Conservation (phyloP, 64 coral and sea anemone genomes). For the Dendrophyllia cribrosa region DNA sequence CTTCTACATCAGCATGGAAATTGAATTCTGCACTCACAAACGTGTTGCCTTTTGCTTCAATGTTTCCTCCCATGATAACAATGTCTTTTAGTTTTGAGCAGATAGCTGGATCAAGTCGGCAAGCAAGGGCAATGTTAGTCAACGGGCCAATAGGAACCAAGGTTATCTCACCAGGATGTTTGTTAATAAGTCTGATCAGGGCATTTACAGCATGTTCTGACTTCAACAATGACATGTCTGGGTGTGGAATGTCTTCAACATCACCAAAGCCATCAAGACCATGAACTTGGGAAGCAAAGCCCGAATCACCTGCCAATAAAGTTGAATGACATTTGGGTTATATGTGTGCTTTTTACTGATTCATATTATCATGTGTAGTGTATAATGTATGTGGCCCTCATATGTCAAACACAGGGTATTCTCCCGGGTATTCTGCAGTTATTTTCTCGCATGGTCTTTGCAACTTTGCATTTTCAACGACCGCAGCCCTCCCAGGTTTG, state of each 20-base stretch:
- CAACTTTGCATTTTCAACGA: too few relatives aligned
- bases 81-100: constrained; percentile 55
- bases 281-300: constrained; percentile 60
- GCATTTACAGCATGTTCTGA: constrained; percentile 84
- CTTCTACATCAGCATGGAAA: constrained; percentile 76
- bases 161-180: constrained; percentile 66
- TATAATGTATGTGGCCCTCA: too few relatives aligned
- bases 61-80: constrained; percentile 85
- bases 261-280: constrained; percentile 84
- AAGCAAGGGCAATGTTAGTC: constrained; percentile 86
- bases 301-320: not conserved
- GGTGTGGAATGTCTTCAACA: constrained; percentile 46
- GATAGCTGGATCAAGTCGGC: constrained; percentile 75
- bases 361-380: too few relatives aligned
- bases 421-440: too few relatives aligned
- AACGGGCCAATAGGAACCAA: constrained; percentile 76
- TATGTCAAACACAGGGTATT: too few relatives aligned
- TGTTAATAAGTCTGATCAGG: constrained; percentile 42
- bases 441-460: too few relatives aligned
- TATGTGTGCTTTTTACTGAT: too few relatives aligned
- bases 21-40: constrained; percentile 79
- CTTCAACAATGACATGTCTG: constrained; percentile 68
- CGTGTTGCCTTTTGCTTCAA: constrained; percentile 72
- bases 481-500: too few relatives aligned
- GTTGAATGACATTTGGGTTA: too few relatives aligned